phyloP scores from a whole-genome alignment of 2,888 invertebrate species.

The Ariolimax columbianus region DNA sequence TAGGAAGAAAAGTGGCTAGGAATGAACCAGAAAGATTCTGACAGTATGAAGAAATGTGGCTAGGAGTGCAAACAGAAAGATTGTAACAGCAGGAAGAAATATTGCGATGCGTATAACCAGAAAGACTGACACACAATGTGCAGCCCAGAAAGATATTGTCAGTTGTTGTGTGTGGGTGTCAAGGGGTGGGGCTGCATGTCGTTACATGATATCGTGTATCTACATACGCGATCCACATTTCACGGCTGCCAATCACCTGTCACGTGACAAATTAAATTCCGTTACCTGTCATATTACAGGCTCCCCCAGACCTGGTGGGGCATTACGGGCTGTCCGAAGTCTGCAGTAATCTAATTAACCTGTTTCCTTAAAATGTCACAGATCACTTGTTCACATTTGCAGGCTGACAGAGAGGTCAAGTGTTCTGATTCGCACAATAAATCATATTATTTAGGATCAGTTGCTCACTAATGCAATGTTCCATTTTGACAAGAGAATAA shows the following conservation, averaged over 20 bases:
- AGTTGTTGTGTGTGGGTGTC: no score
- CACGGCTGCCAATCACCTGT: slow-evolving; percentile 42
- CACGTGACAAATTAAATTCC: slow-evolving; percentile 32
- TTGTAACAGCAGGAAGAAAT: no score
- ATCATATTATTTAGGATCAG: not conserved
- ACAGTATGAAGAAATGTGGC: no score
- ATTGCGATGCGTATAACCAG: no score
- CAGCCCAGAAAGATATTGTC: no score
- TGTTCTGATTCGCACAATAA: not conserved
- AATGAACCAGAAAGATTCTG: no score
- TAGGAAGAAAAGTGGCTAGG: no score
- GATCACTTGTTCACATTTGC: slow-evolving; percentile 8
- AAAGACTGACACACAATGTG: no score
- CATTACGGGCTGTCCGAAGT: not conserved
- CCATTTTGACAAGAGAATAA: not conserved
- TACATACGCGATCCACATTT: slow-evolving; percentile 12
- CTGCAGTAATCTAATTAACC: not conserved
- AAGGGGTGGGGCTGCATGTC: no score
- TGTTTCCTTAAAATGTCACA: no score
- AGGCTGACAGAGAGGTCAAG: not conserved
- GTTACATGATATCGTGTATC: not conserved
- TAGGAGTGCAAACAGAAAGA: no score
- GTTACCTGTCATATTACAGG: slow-evolving; percentile 17
- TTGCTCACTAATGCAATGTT: not conserved
- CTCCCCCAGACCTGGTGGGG: slow-evolving; percentile 1